Evolutionary conservation across 1,140 invertebrate genomes (phyloP).

Genomic region (Glomeris maerens): DNA sequence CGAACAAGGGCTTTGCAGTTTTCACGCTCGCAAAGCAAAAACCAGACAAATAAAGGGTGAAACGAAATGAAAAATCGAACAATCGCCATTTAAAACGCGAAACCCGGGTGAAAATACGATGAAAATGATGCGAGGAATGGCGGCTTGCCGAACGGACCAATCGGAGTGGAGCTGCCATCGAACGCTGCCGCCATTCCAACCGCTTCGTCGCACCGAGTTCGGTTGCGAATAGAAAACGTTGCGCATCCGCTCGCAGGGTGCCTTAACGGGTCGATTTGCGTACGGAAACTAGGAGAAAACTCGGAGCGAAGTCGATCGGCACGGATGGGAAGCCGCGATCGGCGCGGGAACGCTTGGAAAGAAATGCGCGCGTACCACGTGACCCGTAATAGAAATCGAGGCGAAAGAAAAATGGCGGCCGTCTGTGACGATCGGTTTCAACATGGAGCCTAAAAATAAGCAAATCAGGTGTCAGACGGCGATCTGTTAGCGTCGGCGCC

Average conservation of each 20-base stretch:
- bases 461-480: slow-evolving; percentile 12
- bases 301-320: too few species aligned
- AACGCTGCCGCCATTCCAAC: too few species aligned
- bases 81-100: background rate
- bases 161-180: background rate
- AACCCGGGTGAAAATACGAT: background rate
- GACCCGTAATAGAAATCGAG: slow-evolving; percentile 29
- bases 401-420: slow-evolving; percentile 32
- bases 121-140: slow-evolving; percentile 7
- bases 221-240: too few species aligned
- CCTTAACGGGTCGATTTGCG: too few species aligned
- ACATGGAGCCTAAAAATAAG: slow-evolving; percentile 28
- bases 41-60: background rate
- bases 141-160: slow-evolving; percentile 1
- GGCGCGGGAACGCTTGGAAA: too few species aligned
- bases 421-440: too few species aligned
- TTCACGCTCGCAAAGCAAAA: too few species aligned
- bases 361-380: slow-evolving; percentile 28
- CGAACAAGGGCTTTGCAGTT: too few species aligned
- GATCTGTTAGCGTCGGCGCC: too few species aligned
- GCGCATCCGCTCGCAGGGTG: too few species aligned
- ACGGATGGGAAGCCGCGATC: background rate
- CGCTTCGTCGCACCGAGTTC: too few species aligned
- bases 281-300: too few species aligned
- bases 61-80: background rate